Conservation (phyloP, 1,140 invertebrate genomes). For the Galendromus occidentalis region DNA sequence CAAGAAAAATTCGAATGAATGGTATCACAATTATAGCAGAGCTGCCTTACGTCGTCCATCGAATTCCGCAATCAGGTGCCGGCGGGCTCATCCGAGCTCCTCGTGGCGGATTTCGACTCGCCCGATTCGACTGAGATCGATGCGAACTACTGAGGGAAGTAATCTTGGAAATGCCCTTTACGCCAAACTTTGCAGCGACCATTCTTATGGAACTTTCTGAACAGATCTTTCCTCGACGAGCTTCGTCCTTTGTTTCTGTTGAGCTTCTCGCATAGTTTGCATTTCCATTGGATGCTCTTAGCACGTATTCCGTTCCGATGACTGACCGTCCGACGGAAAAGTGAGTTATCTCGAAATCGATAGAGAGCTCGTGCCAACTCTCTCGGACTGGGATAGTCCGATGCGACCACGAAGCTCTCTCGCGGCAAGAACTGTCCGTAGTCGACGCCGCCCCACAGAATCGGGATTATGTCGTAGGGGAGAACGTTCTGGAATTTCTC, state of each 20-base stretch:
- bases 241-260: slow-evolving; percentile 27
- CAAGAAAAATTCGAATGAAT: too few relatives aligned
- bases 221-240: slow-evolving; percentile 22
- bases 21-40: too few relatives aligned
- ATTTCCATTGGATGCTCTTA: slow-evolving; percentile 20
- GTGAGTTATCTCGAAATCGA: background rate
- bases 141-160: background rate
- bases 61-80: too few relatives aligned
- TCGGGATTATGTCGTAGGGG: slow-evolving; percentile 20
- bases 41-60: too few relatives aligned
- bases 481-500: slow-evolving; percentile 35
- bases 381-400: slow-evolving; percentile 15
- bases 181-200: slow-evolving; percentile 14
- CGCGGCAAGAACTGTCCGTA: slow-evolving; percentile 20
- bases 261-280: slow-evolving; percentile 25
- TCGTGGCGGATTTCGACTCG: too few relatives aligned
- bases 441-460: slow-evolving; percentile 19
- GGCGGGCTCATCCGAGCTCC: too few relatives aligned
- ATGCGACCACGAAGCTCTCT: slow-evolving; percentile 20
- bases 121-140: too few relatives aligned
- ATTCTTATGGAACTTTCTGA: slow-evolving; percentile 20
- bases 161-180: background rate
- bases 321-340: background rate
- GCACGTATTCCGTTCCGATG: background rate
- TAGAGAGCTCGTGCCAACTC: slow-evolving; percentile 17